phyloP scores from a whole-genome alignment of 2,113 vertebrate species.

The Connochaetes taurinus region DNA sequence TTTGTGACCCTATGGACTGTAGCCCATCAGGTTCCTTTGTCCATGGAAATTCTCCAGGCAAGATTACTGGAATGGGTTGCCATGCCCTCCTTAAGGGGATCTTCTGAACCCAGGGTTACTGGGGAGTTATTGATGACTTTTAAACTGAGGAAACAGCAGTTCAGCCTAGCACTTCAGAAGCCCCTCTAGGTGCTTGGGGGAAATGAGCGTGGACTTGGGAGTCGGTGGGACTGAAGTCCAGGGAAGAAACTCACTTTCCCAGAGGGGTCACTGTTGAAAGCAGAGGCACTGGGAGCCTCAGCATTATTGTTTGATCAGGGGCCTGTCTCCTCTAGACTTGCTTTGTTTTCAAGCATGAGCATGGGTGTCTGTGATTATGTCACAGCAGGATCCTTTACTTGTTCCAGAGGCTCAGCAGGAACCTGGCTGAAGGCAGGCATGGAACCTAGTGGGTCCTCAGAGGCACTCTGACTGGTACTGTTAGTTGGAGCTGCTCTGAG shows the following conservation, averaged over 20 bases:
- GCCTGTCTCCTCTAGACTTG: background rate
- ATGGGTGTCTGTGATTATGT: background rate
- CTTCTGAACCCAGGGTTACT: background rate
- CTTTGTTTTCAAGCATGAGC: too few species aligned
- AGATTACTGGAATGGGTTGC: background rate
- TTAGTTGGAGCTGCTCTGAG: background rate
- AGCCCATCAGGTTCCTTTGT: background rate
- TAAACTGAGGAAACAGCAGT: background rate
- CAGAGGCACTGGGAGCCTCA: background rate
- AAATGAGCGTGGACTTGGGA: background rate
- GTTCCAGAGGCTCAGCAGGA: background rate
- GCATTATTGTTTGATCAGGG: background rate
- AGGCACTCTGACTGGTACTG: fast-evolving
- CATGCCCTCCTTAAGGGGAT: background rate
- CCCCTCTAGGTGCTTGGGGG: background rate
- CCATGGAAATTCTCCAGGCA: background rate
- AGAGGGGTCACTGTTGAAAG: background rate
- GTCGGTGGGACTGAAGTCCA: fast-evolving
- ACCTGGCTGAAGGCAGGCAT: background rate
- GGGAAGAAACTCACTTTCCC: background rate
- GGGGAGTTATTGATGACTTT: background rate
- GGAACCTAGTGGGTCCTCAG: background rate
- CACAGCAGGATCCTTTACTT: background rate
- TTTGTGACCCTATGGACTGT: background rate
- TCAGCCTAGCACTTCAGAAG: background rate